Base-by-base conservation (phyloP, 2,888 invertebrate species). In the Capitulum mitella region DNA sequence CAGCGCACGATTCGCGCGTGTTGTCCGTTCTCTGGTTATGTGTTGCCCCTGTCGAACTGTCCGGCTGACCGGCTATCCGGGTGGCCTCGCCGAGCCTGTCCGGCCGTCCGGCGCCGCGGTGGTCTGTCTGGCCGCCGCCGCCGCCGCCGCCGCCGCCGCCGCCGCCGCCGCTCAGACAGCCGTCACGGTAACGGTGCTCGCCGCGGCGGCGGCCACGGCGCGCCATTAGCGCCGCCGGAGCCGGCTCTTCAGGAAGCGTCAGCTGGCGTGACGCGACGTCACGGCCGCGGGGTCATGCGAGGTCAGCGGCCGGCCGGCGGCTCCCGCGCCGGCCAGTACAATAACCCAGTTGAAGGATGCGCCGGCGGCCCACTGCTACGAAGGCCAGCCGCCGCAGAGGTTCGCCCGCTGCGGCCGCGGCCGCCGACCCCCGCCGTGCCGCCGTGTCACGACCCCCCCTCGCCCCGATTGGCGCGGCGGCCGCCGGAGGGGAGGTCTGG, bases 321-420 rank as follows among this genome's bases (percentile, higher is more conserved):
- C 34, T n/a, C n/a, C n/a, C 34, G 34, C 64, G 64, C 64, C 61
- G 14, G 34, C 8, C 61, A 32, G 61, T 61, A 61, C 61, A 61
- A 61, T 61, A 32, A 61, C 61, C 61, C 61, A 61, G 61, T 61
- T 61, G 61, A 61, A n/a, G 61, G 61, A 61, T n/a, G n/a, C 61
- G 58, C 19, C 64, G 16, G 64, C 19, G 43, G 6, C 6, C n/a
- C n/a, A 12, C 43, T 5, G 12, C 43, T 3, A 3, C 19, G 61
- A 61, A 64, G 64, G 64, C 34, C 64, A 64, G 58, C n/a, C 10
- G 10, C n/a, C 10, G 58, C n/a, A 58, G 58, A 58, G 29, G n/a
- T n/a, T n/a, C 51, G 22, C 51, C 22, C 51, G 51, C 51, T 34
- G 61, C 14, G 19, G 19, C 29, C n/a, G 22, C 61, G 34, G 64